Percentiles rank a stretch among this genome's conserved stretches.
phyloP scores from a whole-genome alignment of 2,888 invertebrate species.

The Lasioglossum leucozonium region DNA sequence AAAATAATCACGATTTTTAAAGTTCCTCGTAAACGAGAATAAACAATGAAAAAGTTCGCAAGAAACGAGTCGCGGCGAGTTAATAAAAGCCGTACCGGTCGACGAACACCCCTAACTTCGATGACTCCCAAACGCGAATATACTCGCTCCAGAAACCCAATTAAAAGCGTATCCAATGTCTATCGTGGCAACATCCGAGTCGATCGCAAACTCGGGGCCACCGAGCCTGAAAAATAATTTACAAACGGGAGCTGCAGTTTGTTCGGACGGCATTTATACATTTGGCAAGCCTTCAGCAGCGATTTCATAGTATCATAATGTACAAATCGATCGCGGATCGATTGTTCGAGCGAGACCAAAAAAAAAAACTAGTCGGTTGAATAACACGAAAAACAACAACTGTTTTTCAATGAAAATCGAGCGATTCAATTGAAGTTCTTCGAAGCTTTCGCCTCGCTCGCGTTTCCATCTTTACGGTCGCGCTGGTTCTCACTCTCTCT shows the following conservation, averaged over 20 bases:
- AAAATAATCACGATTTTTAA: background rate
- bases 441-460: slow-evolving; percentile 30
- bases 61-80: slow-evolving; percentile 3
- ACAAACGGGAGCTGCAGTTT: background rate
- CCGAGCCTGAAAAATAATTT: background rate
- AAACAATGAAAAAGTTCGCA: background rate
- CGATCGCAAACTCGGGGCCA: background rate
- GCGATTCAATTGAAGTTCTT: background rate
- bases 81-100: background rate
- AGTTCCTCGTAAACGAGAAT: background rate
- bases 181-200: background rate
- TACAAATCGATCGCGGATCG: background rate
- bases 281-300: background rate
- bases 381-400: background rate
- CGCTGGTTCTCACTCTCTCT: no score
- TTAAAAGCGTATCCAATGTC: background rate
- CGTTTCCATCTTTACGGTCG: slow-evolving; percentile 11
- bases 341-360: background rate
- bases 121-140: slow-evolving; percentile 29
- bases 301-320: background rate
- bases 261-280: background rate
- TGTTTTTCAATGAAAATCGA: background rate
- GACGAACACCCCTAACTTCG: slow-evolving; percentile 33
- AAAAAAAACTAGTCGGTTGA: background rate
- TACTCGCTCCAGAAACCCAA: background rate